phyloP scores from a whole-genome alignment of 1,140 invertebrate species.

The Bombus soroeensis region DNA sequence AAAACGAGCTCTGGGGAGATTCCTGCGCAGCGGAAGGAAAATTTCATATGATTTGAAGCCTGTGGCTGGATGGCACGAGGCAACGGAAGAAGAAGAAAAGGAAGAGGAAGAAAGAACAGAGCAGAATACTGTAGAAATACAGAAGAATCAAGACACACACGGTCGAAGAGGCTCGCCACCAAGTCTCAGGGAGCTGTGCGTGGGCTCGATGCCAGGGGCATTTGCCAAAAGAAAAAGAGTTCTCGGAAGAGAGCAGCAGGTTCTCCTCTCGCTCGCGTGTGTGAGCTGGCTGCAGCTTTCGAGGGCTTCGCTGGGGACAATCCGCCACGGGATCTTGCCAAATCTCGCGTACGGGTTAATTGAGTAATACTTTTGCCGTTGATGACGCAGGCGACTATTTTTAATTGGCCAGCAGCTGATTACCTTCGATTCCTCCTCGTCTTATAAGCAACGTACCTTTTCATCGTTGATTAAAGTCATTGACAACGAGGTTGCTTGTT shows the following conservation, averaged over 20 bases:
- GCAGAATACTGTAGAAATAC: background rate
- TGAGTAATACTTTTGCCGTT: constrained; percentile 54
- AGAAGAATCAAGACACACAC: background rate
- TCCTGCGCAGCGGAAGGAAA: constrained; percentile 15
- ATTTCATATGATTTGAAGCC: constrained; percentile 27
- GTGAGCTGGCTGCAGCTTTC: constrained; percentile 37
- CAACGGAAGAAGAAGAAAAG: background rate
- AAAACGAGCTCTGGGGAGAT: constrained; percentile 4
- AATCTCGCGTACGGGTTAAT: constrained; percentile 58
- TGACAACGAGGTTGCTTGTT: background rate
- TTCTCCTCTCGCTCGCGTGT: background rate
- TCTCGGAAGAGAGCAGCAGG: constrained; percentile 42
- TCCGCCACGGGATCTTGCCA: constrained; percentile 47
- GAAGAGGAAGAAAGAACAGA: background rate
- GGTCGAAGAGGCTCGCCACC: constrained; percentile 40
- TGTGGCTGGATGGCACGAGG: background rate
- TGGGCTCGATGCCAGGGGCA: constrained; percentile 54
- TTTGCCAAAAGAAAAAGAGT: constrained; percentile 62
- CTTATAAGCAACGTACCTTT: too few relatives aligned
- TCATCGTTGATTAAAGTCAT: too few relatives aligned
- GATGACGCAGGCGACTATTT: constrained; percentile 53
- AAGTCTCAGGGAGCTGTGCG: constrained; percentile 51
- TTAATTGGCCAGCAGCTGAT: constrained; percentile 23
- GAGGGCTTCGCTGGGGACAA: constrained; percentile 34
- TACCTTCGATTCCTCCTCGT: constrained; percentile 4